Base-by-base conservation (phyloP, 2,797 vertebrate species). In the Aeoliscus strigatus region DNA sequence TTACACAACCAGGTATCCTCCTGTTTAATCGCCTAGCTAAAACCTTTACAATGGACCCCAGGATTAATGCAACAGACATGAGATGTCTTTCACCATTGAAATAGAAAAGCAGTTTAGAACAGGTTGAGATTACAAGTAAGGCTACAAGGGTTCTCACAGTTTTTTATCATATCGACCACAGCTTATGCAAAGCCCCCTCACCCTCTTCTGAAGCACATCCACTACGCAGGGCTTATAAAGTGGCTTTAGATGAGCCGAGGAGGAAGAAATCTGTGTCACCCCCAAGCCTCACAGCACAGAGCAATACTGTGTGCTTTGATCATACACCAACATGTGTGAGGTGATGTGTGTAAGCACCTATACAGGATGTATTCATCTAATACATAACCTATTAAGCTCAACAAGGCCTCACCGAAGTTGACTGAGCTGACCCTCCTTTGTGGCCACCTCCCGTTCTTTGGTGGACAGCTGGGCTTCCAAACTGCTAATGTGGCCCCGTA, bases 141-240 rank as follows among this genome's bases (percentile, higher is more conserved):
- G 70, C 82, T 65, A 59, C 55, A 41, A 66, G 42, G 63, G 81
- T 84, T 85, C 77, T 80, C 76, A 80, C 77, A 75, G 75, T 87
- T 86, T 84, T n/a, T 85, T 84, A 83, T 83, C 74, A 83, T 83
- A 87, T 87, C 80, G 81, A 87, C 83, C 82, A 85, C 75, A 86
- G 84, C 83, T 86, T 84, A 82, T 60, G 61, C 75, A 86, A 86
- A 87, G 82, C 86, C 84, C 36, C 65, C 64, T 35, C 75, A 81
- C 26, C 73, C 54, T 66, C 45, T 81, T 80, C 84, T 81, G 83
- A 70, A 77, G 68, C 48, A 26, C 73, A 79, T 85, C 65, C 77
- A 79, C 79, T 73, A 85, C 60, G 47, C 67, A 78, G 58, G 55
- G 67, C 67, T 87, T 82, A 87, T 85, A 72, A 83, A 75, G 38